phyloP scores from a whole-genome alignment of 2,113 vertebrate genomes.

The Spea bombifrons region DNA sequence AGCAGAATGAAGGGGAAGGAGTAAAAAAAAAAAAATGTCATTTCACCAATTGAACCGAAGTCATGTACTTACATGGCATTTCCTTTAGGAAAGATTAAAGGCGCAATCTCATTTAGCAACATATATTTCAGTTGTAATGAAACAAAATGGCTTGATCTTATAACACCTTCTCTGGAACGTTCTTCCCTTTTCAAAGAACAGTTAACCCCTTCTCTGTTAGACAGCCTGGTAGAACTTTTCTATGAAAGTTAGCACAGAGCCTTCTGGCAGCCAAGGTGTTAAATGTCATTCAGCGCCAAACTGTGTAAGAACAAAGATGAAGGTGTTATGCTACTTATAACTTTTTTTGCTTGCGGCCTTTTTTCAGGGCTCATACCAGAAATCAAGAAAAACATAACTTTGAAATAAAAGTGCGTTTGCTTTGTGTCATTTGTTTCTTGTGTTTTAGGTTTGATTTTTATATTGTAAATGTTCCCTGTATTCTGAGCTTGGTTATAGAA shows the following conservation, averaged over 20 bases:
- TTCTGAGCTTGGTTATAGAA: too few species aligned
- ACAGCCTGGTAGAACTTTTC: background rate
- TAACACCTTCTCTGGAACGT: conserved; percentile 27
- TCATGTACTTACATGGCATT: conserved; percentile 35
- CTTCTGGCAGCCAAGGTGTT: conserved; percentile 1
- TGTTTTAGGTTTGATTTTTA: too few species aligned
- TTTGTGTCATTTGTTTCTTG: too few species aligned
- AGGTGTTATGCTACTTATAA: conserved; percentile 13
- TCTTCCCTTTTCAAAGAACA: conserved; percentile 4
- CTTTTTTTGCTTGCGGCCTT: conserved; percentile 9
- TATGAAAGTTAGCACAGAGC: background rate
- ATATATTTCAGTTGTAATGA: conserved; percentile 41
- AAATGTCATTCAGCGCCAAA: conserved; percentile 20
- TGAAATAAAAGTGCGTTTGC: background rate
- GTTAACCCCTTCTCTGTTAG: conserved; percentile 1
- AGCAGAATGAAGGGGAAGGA: conserved; percentile 9
- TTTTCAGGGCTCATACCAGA: conserved; percentile 21
- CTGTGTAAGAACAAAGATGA: background rate
- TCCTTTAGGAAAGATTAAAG: conserved; percentile 45
- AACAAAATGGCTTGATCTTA: conserved; percentile 27
- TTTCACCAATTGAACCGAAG: conserved; percentile 29
- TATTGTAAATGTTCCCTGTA: too few species aligned
- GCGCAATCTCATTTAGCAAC: conserved; percentile 17
- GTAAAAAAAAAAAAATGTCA: background rate
- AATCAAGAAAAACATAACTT: conserved; percentile 10